These are phyloP conservation scores for Pipra filicauda DNA, from an alignment of 2,113 vertebrate genomes.

Conservation along the genomic window DNA sequence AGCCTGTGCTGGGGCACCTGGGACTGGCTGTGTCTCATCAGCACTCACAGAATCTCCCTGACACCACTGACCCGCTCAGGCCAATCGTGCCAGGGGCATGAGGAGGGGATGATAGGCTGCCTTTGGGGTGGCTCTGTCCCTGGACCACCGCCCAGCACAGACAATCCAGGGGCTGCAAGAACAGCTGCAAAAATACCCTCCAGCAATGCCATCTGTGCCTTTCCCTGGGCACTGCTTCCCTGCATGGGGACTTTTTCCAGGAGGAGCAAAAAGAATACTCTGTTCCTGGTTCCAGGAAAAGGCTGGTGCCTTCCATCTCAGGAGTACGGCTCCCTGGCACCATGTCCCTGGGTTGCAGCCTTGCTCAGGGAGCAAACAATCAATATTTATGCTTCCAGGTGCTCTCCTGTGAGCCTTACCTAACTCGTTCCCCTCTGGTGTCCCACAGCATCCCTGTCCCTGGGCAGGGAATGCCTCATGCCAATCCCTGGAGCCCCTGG, in stretches of 20 bases:
- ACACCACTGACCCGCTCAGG: fast-evolving
- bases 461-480: fast-evolving
- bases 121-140: background rate
- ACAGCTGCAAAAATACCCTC: background rate
- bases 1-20: background rate
- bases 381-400: background rate
- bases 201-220: background rate
- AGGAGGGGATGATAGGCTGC: no score
- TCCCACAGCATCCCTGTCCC: fast-evolving
- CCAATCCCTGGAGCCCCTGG: fast-evolving
- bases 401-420: background rate
- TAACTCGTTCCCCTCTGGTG: background rate
- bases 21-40: fast-evolving
- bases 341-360: fast-evolving
- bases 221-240: background rate
- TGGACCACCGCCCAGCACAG: background rate
- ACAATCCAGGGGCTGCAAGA: fast-evolving
- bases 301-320: background rate
- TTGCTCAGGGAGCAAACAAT: background rate
- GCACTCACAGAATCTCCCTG: background rate
- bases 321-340: background rate
- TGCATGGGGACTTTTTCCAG: background rate
- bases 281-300: slow-evolving; percentile 33
- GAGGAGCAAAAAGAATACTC: slow-evolving; percentile 5
- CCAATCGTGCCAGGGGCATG: fast-evolving